A percentile compares a stretch with the other conserved stretches of the same genome.
These are phyloP conservation scores for Benthochromis sp. DNA, from an alignment of 2,113 vertebrate species.

Conservation along the genomic window DNA sequence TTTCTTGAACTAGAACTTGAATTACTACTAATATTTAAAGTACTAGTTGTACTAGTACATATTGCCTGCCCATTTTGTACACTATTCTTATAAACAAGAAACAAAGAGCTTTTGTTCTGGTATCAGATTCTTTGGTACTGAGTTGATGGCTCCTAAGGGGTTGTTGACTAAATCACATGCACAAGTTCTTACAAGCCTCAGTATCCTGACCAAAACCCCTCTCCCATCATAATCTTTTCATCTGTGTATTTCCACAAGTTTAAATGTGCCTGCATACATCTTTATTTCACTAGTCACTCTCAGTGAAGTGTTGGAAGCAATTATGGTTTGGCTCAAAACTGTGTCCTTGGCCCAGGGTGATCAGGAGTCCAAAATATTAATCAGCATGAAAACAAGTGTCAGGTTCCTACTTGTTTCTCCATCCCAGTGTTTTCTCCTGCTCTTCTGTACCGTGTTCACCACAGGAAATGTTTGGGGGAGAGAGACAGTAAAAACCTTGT, in stretches of 20 bases:
- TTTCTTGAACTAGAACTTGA: background rate
- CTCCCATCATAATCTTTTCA: background rate
- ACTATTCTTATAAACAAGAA: background rate
- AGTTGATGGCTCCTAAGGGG: background rate
- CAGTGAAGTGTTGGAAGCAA: background rate
- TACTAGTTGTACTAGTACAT: background rate
- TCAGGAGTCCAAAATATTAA: background rate
- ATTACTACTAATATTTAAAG: background rate
- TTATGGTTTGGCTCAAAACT: background rate
- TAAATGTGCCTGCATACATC: background rate
- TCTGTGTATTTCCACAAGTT: background rate
- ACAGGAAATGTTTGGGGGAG: background rate
- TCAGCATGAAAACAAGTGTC: background rate
- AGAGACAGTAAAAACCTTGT: background rate
- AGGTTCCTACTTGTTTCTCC: background rate
- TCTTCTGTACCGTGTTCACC: background rate
- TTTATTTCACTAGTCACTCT: background rate
- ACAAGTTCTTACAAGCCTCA: conserved; percentile 12
- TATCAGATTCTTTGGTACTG: background rate
- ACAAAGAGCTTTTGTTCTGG: conserved; percentile 21
- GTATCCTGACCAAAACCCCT: background rate
- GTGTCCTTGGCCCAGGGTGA: background rate
- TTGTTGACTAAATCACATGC: conserved; percentile 38
- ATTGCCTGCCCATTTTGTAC: background rate
- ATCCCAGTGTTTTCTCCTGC: background rate